Evolutionary conservation across 2,797 vertebrate genomes (phyloP), one percentile per base, ranked within the genome.

Genomic region (Pristis pectinata): DNA sequence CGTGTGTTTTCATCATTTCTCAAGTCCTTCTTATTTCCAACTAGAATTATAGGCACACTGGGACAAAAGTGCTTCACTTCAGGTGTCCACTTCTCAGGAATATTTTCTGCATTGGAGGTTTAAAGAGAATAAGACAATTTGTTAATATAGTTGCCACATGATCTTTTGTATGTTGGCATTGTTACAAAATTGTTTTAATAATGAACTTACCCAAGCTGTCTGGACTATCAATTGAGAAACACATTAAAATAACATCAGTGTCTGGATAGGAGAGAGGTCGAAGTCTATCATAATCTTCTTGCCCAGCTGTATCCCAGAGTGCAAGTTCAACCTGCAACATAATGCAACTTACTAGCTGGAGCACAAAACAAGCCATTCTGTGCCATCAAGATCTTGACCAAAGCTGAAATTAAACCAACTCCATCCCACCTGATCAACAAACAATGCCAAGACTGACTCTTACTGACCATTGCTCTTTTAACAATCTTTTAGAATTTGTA

Each of bases 51-150:
- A 95, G 99, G 99, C 95, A 99, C 98, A 0, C 98, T 99, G 95
- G 99, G 99, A 96, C 99, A 99, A 96, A 99, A 99, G 96, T 99
- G 99, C 96, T 99, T 99, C 96, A 99, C 99, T 96, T 99, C 99
- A 0, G 98, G 99, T 0, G 99, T 99, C 99, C 99, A 99, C 96
- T 99, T 99, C 96, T 99, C 99, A 0, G 99, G 98, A 96, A 99
- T 99, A 96, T 99, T 99, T 96, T 99, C 99, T 99, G 96, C 95
- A 95, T 30, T 3, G 24, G n/a, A 7, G 80, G 37, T 37, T 79
- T 17, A 70, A 70, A 53, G 53, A 49, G 53, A 53, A 6, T 6
- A 53, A 53, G 49, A 49, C 15, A 2, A 15, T 70, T 17, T 70
- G 74, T 74, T 74, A 22, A 74, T 74, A 64, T 17, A 74, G 22